These are phyloP conservation scores for Stenodera caucasica DNA, from an alignment of 2,888 invertebrate genomes.

Conservation along the genomic window DNA sequence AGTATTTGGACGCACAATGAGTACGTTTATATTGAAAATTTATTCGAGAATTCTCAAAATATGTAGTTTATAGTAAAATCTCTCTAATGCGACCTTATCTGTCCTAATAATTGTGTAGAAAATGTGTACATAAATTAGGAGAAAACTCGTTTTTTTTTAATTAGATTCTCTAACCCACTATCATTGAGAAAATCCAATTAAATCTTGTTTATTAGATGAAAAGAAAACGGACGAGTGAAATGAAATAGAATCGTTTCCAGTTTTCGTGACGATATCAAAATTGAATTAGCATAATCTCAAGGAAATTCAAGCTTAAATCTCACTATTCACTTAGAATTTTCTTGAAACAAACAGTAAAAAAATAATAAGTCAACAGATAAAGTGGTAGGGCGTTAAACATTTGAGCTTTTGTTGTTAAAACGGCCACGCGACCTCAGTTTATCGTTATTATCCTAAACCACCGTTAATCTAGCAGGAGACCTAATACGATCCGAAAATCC, in stretches of 20 bases:
- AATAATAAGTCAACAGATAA: not conserved
- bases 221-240: not conserved
- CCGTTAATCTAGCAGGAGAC: not conserved
- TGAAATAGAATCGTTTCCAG: no score
- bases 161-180: no score
- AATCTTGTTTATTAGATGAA: not conserved
- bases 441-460: not conserved
- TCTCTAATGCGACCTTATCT: no score
- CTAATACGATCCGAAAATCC: not conserved
- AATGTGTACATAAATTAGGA: no score
- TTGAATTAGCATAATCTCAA: not conserved
- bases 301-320: not conserved
- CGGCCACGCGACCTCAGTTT: constrained; percentile 8
- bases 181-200: not conserved
- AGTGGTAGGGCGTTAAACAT: constrained; percentile 6
- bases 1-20: not conserved
- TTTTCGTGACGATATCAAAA: not conserved
- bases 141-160: no score
- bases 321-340: no score
- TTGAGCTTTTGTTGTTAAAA: not conserved
- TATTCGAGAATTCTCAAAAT: no score
- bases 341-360: no score
- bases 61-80: no score
- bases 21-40: no score
- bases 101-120: no score